These are phyloP conservation scores for Ictalurus furcatus DNA, from an alignment of 2,113 vertebrate species.

Conservation along the genomic window DNA sequence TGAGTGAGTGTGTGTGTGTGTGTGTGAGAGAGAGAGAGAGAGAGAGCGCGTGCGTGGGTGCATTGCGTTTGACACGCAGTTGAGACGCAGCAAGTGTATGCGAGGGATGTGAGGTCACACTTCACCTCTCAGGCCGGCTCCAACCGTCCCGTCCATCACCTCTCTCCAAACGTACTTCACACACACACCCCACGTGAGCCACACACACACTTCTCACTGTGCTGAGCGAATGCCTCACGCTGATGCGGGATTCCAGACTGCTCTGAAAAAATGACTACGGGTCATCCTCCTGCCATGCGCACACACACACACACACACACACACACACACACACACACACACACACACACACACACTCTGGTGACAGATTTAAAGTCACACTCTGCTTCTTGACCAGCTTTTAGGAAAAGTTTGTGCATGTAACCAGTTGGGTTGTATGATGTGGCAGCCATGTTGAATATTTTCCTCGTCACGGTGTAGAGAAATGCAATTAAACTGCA, in stretches of 20 bases:
- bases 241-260: conserved; percentile 28
- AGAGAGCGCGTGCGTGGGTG: background rate
- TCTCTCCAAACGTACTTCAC: conserved; percentile 20
- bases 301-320: background rate
- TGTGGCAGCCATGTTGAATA: conserved; percentile 33
- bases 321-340: conserved; percentile 26
- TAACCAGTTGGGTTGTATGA: background rate
- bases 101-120: conserved; percentile 11
- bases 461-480: conserved; percentile 20
- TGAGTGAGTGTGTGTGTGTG: conserved; percentile 15
- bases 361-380: conserved; percentile 22
- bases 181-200: conserved; percentile 25
- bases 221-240: conserved; percentile 41
- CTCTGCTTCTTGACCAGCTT: background rate
- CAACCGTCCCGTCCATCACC: background rate
- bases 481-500: conserved; percentile 45
- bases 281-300: background rate
- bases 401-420: conserved; percentile 16
- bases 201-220: conserved; percentile 34
- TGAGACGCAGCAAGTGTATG: background rate
- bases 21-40: background rate
- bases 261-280: conserved; percentile 39
- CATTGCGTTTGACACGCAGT: background rate
- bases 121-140: conserved; percentile 8
- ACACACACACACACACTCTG: conserved; percentile 16